Evolutionary conservation across 1,140 invertebrate genomes (phyloP).

Genomic region (Rhagoletis zephyria): DNA sequence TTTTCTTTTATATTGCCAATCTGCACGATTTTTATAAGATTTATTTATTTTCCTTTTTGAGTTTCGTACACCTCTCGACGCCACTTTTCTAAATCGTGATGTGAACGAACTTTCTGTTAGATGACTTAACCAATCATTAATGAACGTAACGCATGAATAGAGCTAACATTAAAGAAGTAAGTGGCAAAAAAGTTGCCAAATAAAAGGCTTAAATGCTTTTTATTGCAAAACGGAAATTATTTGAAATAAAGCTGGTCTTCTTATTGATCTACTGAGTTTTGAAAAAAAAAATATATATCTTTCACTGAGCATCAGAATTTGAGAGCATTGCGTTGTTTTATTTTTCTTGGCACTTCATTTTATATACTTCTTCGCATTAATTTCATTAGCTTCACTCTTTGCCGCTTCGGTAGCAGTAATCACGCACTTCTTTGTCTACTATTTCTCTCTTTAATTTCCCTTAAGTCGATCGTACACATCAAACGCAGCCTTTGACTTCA

Average conservation of each 20-base stretch:
- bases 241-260: not conserved
- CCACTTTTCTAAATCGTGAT: not conserved
- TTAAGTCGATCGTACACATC: not conserved
- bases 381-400: not conserved
- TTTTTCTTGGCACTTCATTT: no score
- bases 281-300: not conserved
- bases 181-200: not conserved
- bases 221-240: not conserved
- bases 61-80: no score
- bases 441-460: not conserved
- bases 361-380: no score
- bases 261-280: not conserved
- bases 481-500: not conserved
- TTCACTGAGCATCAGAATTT: no score
- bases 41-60: no score
- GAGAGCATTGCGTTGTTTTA: no score
- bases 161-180: not conserved
- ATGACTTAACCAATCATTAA: not conserved
- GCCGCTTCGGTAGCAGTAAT: no score
- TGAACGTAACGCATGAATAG: conserved; percentile 17
- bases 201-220: not conserved
- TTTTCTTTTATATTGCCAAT: no score
- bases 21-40: no score
- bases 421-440: no score
- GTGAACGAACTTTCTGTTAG: conserved; percentile 16